Evolutionary conservation across 2,888 invertebrate species (phyloP), one percentile per base, ranked within the genome.

Genomic region (Isotomurus palustris): DNA sequence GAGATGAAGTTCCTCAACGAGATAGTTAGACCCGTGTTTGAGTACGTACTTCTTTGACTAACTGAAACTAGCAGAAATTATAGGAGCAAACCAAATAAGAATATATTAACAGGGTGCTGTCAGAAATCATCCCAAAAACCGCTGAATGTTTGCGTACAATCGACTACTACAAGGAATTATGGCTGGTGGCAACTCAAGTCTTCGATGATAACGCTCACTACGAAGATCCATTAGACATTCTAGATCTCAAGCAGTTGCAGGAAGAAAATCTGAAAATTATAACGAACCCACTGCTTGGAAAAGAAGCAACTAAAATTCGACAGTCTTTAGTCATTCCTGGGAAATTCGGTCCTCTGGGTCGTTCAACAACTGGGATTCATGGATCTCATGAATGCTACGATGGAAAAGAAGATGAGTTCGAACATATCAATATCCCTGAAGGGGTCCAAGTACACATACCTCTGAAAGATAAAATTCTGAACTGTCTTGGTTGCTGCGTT

Each of bases 81-180:
- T n/a, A n/a, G n/a, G n/a, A n/a, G n/a, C 27, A 35, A 29, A 35
- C 8, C 22, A 35, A 19, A 4, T 38, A 24, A 38, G 36, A 28
- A 21, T 47, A n/a, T 8, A 10, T n/a, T 29, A 36, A 12, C 43
- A 60, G 60, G 24, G 41, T 53, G 10, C n/a, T 60, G 3, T 56
- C 60, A 1, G 56, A 56, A 19, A 29, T 60, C 8, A 38, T 60
- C 4, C 60, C 60, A 2, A 50, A 56, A 48, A 60, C 60, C 4
- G 52, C 28, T 28, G 22, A 41, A 6, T 56, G 60, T 19, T 44
- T 56, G 1, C 21, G 14, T 1, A 56, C 45, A 1, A 32, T 56
- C n/a, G 60, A 60, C 12, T 60, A 60, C 29, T 60, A 56, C 52
- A 56, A 56, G 29, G 60, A 60, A 27, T 36, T 60, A 1, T 60